Percentiles rank a stretch among this genome's conserved stretches.
phyloP scores from a whole-genome alignment of 1,140 invertebrate species.

The Cephus cinctus region DNA sequence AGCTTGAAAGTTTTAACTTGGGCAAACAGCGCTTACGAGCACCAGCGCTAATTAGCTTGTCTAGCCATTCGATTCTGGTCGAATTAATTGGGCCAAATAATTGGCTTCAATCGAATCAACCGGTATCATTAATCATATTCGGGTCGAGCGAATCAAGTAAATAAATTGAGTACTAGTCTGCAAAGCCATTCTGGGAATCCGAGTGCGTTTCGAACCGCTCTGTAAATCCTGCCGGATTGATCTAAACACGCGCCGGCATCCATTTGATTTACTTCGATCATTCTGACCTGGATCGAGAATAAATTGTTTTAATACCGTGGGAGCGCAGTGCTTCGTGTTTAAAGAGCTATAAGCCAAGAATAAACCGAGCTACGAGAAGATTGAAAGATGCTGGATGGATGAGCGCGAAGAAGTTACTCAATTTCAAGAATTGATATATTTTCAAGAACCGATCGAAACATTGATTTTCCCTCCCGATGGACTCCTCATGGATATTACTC shows the following conservation, averaged over 20 bases:
- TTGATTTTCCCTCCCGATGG: background rate
- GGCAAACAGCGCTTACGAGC: background rate
- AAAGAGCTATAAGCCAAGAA: too few species aligned
- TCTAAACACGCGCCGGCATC: background rate
- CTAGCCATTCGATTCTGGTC: background rate
- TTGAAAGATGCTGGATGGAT: background rate
- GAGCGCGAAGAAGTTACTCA: background rate
- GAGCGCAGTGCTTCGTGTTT: too few species aligned
- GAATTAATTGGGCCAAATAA: constrained; percentile 15
- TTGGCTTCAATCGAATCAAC: constrained; percentile 4
- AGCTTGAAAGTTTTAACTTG: background rate
- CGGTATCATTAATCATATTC: constrained; percentile 10
- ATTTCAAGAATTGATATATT: background rate
- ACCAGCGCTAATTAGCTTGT: background rate
- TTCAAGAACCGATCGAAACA: background rate
- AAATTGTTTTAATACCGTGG: background rate
- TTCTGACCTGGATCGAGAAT: background rate
- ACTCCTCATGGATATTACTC: background rate
- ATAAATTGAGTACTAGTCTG: too few species aligned
- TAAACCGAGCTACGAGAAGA: background rate
- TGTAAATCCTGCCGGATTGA: background rate
- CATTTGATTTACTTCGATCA: background rate
- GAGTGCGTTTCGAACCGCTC: background rate
- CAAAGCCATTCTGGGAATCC: too few species aligned
- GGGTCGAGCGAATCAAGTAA: constrained; percentile 9